Percentiles rank a stretch among this genome's conserved stretches.
phyloP scores from a whole-genome alignment of 2,888 invertebrate genomes.

The Aethes cnicana region DNA sequence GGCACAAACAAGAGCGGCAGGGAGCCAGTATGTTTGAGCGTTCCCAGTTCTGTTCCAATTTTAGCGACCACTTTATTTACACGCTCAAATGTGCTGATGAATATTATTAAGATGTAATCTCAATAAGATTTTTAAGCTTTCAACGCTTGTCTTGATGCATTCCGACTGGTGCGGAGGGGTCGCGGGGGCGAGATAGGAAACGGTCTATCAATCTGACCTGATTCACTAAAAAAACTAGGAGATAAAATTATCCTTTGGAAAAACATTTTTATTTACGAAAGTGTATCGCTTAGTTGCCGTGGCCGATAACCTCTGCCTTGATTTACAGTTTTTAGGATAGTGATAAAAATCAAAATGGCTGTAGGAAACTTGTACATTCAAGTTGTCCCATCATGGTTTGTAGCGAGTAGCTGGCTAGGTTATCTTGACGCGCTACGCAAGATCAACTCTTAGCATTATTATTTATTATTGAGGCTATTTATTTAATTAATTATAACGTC shows the following conservation, averaged over 20 bases:
- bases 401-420: constrained; percentile 55
- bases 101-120: constrained; percentile 67
- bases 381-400: constrained; percentile 9
- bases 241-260: constrained; percentile 10
- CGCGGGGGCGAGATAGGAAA: background rate
- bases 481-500: background rate
- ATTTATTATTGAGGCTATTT: constrained; percentile 14
- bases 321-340: constrained; percentile 8
- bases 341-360: background rate
- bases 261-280: background rate
- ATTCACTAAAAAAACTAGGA: constrained; percentile 6
- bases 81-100: constrained; percentile 41
- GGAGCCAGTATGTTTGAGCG: constrained; percentile 53
- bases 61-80: constrained; percentile 24
- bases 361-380: constrained; percentile 26
- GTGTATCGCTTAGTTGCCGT: background rate
- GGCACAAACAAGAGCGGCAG: constrained; percentile 14
- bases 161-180: constrained; percentile 82
- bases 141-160: constrained; percentile 75
- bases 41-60: constrained; percentile 29
- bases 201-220: constrained; percentile 1
- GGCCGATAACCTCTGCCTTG: constrained; percentile 3
- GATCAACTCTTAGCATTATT: constrained; percentile 61
- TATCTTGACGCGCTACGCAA: constrained; percentile 69
- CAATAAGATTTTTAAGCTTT: constrained; percentile 75